Base-by-base conservation (phyloP, 2,113 vertebrate species). In the Cromileptes altivelis region DNA sequence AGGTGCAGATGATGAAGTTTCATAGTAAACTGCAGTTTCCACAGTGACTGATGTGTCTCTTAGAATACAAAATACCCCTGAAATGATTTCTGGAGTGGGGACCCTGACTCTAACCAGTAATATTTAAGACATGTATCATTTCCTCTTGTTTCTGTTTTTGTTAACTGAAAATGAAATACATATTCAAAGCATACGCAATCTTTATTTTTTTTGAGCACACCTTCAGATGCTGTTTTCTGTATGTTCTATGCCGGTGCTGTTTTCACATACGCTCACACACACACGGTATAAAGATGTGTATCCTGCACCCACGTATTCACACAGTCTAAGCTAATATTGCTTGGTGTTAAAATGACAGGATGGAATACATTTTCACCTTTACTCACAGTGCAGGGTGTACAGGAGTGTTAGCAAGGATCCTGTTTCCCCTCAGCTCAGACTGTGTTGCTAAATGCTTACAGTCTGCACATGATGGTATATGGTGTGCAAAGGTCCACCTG, bases 261-360 rank as follows among this genome's bases (percentile, higher is more conserved):
- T 45, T 70, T 19, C 42, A 45, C 9, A 37, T 19, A 57, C 6
- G 6, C 33, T 37, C 61, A 42, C 19, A 64, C 40, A 45, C 69
- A 63, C 7, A 18, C 12, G 14, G 27, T 4, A 49, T 27, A 60
- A 50, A 49, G 52, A 77, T 27, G 25, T 53, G 18, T 62, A 37
- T 73, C 55, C 68, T 61, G 37, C 63, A 55, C 47, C 14, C 49
- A 56, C 37, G n/a, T 40, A 49, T 63, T 62, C 61, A 72, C 64
- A 47, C 73, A 45, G 49, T 45, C 19, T 25, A 56, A 67, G 14
- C 30, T 63, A 52, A 63, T 62, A 42, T 42, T 42, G 40, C 40
- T 42, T 42, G 40, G 40, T 45, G 42, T 45, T 10, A 12, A 45
- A 45, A 45, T 45, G 42, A 45, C 42, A 45, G 42, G 42, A 45